Percentiles rank a stretch among this genome's conserved stretches.
phyloP scores from a whole-genome alignment of 2,888 invertebrate genomes.

The Limnephilus auricula region DNA sequence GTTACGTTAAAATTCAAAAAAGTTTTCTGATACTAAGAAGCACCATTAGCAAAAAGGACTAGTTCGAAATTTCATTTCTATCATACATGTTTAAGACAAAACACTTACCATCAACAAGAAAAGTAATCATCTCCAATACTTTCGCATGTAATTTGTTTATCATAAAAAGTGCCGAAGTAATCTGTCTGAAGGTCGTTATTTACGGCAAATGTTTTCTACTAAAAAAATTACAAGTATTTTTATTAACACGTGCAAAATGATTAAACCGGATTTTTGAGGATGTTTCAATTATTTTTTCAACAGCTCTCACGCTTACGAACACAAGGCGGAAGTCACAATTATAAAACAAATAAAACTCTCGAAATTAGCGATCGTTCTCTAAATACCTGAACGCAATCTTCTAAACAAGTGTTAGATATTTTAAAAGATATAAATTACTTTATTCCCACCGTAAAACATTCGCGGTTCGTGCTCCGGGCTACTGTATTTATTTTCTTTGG shows the following conservation, averaged over 20 bases:
- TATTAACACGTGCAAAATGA: neutral
- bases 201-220: neutral
- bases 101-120: neutral
- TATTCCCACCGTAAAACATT: constrained; percentile 59
- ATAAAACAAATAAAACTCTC: constrained; percentile 56
- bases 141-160: neutral
- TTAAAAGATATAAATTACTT: constrained; percentile 51
- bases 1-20: neutral
- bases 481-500: constrained; percentile 32
- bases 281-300: constrained; percentile 10
- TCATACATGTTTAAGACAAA: too few relatives aligned
- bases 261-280: constrained; percentile 29
- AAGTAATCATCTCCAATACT: neutral
- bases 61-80: neutral
- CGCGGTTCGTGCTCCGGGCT: constrained; percentile 53
- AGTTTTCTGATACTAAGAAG: neutral
- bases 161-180: neutral
- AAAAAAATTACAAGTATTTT: neutral
- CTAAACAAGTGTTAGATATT: constrained; percentile 58
- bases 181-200: neutral
- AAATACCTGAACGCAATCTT: constrained; percentile 48
- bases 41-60: too few relatives aligned
- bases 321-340: constrained; percentile 22
- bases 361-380: constrained; percentile 61
- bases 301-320: constrained; percentile 49